A percentile compares a stretch with the other conserved stretches of the same genome.
Evolutionary conservation across 2,888 invertebrate species (phyloP).

Genomic region (Odontomyia ornata): DNA sequence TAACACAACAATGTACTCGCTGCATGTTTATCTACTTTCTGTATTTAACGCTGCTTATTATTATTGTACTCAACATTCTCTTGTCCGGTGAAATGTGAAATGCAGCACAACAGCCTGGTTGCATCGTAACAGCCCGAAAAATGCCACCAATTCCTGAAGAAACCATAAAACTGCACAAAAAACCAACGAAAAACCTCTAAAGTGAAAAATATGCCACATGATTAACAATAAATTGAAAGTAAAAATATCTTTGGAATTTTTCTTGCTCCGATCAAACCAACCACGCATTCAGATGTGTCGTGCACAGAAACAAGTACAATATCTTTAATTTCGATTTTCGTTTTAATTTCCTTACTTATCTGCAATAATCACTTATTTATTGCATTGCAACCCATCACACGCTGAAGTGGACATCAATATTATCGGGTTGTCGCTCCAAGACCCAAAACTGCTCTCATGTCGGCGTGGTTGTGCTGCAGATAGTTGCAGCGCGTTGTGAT

Average conservation of each 20-base stretch:
- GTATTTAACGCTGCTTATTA: conserved; percentile 14
- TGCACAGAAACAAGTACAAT: too few species aligned
- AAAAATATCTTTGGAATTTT: conserved; percentile 28
- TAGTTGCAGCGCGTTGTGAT: conserved; percentile 11
- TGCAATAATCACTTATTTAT: conserved; percentile 31
- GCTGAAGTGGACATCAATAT: conserved; percentile 7
- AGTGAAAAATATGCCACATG: conserved; percentile 15
- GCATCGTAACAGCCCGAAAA: conserved; percentile 24
- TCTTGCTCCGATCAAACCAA: neutral
- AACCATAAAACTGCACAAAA: neutral
- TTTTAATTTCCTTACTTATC: conserved; percentile 40
- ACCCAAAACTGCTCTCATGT: neutral
- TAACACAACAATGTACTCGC: conserved; percentile 25
- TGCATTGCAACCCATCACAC: conserved; percentile 13
- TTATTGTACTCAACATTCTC: neutral
- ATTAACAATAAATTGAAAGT: conserved; percentile 42
- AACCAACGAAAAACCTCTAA: neutral
- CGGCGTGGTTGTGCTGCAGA: neutral
- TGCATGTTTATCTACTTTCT: conserved; percentile 23
- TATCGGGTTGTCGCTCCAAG: conserved; percentile 7
- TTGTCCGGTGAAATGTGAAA: conserved; percentile 19
- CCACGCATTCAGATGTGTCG: neutral
- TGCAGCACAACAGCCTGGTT: conserved; percentile 4
- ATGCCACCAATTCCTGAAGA: neutral
- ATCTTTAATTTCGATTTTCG: conserved; percentile 29